These are phyloP conservation scores for Euschistus heros DNA, from an alignment of 1,140 invertebrate species.

Conservation along the genomic window DNA sequence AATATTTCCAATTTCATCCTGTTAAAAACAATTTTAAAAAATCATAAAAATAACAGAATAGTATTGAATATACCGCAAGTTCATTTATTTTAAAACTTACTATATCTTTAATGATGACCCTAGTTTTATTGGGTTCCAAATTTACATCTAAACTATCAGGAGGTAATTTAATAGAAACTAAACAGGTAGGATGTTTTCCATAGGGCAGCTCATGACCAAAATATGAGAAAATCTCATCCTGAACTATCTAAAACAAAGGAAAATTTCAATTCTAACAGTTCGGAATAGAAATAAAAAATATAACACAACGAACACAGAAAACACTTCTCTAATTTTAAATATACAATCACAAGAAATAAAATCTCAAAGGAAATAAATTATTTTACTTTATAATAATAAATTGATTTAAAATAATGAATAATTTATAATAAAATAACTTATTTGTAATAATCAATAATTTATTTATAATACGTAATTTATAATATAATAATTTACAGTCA, in stretches of 20 bases:
- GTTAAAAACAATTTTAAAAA: neutral
- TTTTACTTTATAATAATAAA: too few species aligned
- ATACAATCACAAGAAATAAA: too few species aligned
- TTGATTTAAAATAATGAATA: too few species aligned
- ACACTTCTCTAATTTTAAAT: neutral
- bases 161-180: constrained; percentile 40
- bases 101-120: constrained; percentile 44
- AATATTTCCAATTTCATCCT: neutral
- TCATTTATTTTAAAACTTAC: constrained; percentile 18
- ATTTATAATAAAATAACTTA: too few species aligned
- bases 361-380: too few species aligned
- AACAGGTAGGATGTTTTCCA: constrained; percentile 38
- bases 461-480: too few species aligned
- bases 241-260: constrained; percentile 26
- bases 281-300: too few species aligned
- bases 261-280: neutral
- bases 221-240: constrained; percentile 27
- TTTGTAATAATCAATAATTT: too few species aligned
- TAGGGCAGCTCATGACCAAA: constrained; percentile 30
- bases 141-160: constrained; percentile 47
- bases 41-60: neutral
- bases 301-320: too few species aligned
- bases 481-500: too few species aligned
- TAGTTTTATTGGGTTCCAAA: constrained; percentile 53
- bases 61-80: neutral